Base-by-base conservation (phyloP, 2,888 invertebrate genomes). In the Anthophora plumipes region DNA sequence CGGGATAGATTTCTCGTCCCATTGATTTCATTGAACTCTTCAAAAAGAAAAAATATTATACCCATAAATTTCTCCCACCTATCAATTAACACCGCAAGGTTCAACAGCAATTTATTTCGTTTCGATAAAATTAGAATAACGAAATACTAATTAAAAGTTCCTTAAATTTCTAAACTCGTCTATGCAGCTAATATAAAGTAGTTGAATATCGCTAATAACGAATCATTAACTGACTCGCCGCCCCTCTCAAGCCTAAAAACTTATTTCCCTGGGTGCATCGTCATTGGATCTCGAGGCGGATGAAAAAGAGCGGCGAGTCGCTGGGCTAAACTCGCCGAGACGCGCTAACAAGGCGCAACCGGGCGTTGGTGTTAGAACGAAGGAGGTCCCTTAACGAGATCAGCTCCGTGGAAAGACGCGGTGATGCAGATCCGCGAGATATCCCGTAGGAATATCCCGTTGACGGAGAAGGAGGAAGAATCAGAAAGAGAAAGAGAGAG, bases 331-430 rank as follows among this genome's bases (percentile, higher is more conserved):
- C 69, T 86, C 66, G 66, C 43, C 79, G 87, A 87, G 85, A 87
- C 87, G 77, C 74, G 55, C 81, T 87, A 87, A 87, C 87, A 87
- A 87, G 87, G 77, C 82, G 77, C 82, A 69, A 81, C 72, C 71
- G 61, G 76, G 80, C 74, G 75, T 48, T 68, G 70, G 68, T 63
- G 81, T 78, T 70, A 80, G 82, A 84, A 82, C 82, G 84, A 83
- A 86, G 81, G 78, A 87, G 74, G 72, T 85, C 80, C 82, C 83
- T 88, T 88, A 88, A 88, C 85, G 82, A 88, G 88, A 87, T 87
- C 88, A 87, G 82, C 82, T 80, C 68, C 71, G 85, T 77, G 86
- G 83, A 87, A 85, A 83, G 85, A 74, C 84, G 84, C 85, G 85
- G 81, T 80, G 85, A 84, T 82, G 84, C 86, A 85, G 83, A 87